Percentiles rank a stretch among this genome's conserved stretches.
phyloP scores from a whole-genome alignment of 2,888 invertebrate species.

The Leptinotarsa tumamoca region DNA sequence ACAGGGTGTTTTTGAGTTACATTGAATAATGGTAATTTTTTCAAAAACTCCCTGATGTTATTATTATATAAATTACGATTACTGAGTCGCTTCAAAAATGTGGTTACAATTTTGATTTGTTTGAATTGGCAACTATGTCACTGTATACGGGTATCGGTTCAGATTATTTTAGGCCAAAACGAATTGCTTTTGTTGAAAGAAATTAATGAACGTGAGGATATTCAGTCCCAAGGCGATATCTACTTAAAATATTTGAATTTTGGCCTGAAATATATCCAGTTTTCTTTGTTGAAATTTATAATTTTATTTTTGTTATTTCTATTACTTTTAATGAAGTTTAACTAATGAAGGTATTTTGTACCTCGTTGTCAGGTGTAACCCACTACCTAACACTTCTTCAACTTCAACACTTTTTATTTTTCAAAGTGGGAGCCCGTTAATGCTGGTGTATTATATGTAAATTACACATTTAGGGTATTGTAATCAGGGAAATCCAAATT shows the following conservation, averaged over 20 bases:
- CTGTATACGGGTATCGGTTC: slow-evolving; percentile 27
- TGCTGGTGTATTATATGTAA: slow-evolving; percentile 38
- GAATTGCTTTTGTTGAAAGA: background rate
- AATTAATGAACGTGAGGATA: background rate
- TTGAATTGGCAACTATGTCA: slow-evolving; percentile 26
- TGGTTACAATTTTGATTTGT: slow-evolving; percentile 19
- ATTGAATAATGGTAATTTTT: background rate
- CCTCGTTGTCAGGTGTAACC: slow-evolving; percentile 27
- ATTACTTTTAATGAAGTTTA: slow-evolving; percentile 5
- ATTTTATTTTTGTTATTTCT: slow-evolving; percentile 27
- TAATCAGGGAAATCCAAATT: slow-evolving; percentile 40
- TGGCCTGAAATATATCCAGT: slow-evolving; percentile 15
- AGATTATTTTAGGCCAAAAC: slow-evolving; percentile 20
- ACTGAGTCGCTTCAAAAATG: slow-evolving; percentile 13
- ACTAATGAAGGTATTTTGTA: slow-evolving; percentile 31
- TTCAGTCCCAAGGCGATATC: background rate
- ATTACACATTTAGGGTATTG: slow-evolving; percentile 39
- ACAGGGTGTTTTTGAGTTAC: slow-evolving; percentile 3
- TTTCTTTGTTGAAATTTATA: slow-evolving; percentile 24
- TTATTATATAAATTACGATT: background rate
- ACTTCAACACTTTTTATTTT: slow-evolving; percentile 15
- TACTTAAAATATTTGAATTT: background rate
- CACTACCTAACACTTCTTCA: slow-evolving; percentile 23
- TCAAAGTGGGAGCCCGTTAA: slow-evolving; percentile 7
- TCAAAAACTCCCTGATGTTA: slow-evolving; percentile 1